Conservation (phyloP, 2,888 invertebrate species). For the Pristionchus arcanus region DNA sequence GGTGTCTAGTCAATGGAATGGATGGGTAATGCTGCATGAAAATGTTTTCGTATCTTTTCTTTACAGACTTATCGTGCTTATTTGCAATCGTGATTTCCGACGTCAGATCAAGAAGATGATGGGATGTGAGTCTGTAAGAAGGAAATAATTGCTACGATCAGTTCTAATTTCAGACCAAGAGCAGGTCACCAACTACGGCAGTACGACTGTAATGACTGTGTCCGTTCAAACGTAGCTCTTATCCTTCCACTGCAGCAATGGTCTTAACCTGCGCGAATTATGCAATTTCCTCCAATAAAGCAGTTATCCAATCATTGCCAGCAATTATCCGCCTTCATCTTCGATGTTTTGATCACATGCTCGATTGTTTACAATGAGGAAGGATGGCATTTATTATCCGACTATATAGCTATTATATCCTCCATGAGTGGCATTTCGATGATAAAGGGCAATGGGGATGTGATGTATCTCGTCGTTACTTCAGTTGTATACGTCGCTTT, state of each 20-base stretch:
- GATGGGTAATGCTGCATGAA: neutral
- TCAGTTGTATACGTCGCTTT: neutral
- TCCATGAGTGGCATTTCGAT: neutral
- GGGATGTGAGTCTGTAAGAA: neutral
- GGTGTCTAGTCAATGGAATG: slow-evolving; percentile 7
- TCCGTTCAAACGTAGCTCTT: neutral
- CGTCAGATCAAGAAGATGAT: neutral
- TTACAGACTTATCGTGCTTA: neutral
- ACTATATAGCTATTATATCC: neutral
- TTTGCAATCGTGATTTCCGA: neutral
- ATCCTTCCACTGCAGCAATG: neutral
- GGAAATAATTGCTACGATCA: neutral
- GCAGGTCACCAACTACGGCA: neutral
- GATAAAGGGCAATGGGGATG: neutral
- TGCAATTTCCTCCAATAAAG: no score
- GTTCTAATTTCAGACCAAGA: neutral
- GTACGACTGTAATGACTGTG: neutral
- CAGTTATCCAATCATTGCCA: no score
- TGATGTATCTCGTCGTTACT: neutral
- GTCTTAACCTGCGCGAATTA: no score
- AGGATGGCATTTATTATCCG: neutral
- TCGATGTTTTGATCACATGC: neutral
- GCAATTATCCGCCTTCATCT: neutral
- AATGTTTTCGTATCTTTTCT: neutral
- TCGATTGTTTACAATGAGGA: neutral